phyloP scores from a whole-genome alignment of 2,888 invertebrate species.

The Lobophora halterata region DNA sequence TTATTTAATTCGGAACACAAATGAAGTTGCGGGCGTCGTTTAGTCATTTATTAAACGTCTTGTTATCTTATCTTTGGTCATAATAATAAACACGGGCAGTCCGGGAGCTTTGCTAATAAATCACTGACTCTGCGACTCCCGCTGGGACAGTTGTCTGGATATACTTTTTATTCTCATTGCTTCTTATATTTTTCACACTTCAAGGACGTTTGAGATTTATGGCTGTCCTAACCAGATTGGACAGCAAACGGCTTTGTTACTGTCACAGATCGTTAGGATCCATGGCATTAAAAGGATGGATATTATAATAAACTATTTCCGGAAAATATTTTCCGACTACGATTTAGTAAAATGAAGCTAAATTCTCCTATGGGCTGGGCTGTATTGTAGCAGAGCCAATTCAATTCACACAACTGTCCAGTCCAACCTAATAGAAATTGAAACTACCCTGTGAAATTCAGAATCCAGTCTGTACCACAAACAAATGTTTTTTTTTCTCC shows the following conservation, averaged over 20 bases:
- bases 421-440: too few species aligned
- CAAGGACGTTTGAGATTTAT: constrained; percentile 25
- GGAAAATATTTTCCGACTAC: too few species aligned
- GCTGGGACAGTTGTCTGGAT: constrained; percentile 34
- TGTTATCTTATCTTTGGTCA: constrained; percentile 38
- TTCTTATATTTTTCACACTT: constrained; percentile 27
- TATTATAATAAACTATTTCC: too few species aligned
- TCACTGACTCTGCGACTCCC: constrained; percentile 30
- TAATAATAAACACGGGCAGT: constrained; percentile 42
- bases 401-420: too few species aligned
- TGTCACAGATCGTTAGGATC: too few species aligned
- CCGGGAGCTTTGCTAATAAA: constrained; percentile 43
- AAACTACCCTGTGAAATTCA: too few species aligned
- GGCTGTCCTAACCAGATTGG: constrained; percentile 16
- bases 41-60: constrained; percentile 39
- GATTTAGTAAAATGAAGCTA: too few species aligned
- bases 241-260: constrained; percentile 2
- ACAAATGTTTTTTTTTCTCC: constrained; percentile 25
- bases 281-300: too few species aligned
- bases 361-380: too few species aligned
- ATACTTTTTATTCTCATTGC: constrained; percentile 35
- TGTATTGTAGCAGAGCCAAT: too few species aligned
- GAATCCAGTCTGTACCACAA: constrained; percentile 1
- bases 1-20: too few species aligned
- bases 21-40: too few species aligned